Conservation (phyloP, 2,113 vertebrate species). For the Pterocles gutturalis region DNA sequence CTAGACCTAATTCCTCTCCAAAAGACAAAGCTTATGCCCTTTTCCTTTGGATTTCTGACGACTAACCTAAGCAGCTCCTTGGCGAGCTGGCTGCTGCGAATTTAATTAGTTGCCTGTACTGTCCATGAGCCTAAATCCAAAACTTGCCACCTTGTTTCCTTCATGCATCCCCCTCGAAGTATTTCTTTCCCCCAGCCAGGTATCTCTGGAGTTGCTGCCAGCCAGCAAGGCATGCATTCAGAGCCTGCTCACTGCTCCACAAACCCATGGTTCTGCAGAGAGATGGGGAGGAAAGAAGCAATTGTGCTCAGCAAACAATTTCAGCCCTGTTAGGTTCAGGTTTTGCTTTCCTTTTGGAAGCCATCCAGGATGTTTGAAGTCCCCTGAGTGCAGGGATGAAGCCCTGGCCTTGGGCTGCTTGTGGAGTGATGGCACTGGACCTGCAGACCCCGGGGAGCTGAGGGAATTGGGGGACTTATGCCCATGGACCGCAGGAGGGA, state of each 20-base stretch:
- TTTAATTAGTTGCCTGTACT: not conserved
- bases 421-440: rapidly evolving
- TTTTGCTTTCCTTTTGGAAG: not conserved
- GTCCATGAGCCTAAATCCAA: not conserved
- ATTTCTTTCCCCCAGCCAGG: not conserved
- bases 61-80: not conserved
- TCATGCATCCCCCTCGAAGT: not conserved
- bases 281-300: not conserved
- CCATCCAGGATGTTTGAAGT: rapidly evolving
- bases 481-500: rapidly evolving
- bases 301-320: not conserved
- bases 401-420: not conserved
- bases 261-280: not conserved
- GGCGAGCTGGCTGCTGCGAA: not conserved
- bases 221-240: rapidly evolving
- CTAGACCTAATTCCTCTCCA: not conserved
- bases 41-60: not conserved
- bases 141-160: not conserved
- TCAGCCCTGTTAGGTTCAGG: not conserved
- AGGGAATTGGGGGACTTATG: rapidly evolving
- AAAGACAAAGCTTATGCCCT: not conserved
- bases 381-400: not conserved
- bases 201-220: not conserved
- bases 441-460: not conserved
- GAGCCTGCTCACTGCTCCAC: not conserved